Percentiles rank a stretch among this genome's conserved stretches.
Conservation (phyloP, 2,797 vertebrate genomes). For the Nyctibius grandis region DNA sequence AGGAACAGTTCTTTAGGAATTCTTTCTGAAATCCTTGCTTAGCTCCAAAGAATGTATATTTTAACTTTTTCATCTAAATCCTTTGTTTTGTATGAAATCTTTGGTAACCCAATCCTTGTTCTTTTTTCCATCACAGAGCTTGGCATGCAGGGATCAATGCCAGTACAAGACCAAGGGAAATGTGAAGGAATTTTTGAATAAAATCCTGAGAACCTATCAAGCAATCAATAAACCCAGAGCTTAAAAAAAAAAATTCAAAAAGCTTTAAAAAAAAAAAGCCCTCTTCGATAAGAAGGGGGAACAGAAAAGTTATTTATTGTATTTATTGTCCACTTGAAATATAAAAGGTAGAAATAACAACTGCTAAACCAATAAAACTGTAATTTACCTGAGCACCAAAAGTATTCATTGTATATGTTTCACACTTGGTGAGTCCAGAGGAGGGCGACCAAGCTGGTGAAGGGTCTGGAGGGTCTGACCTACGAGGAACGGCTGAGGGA, state of each 20-base stretch:
- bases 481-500: no score
- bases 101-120: neutral
- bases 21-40: neutral
- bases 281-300: neutral
- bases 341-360: neutral
- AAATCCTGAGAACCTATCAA: slow-evolving; percentile 20
- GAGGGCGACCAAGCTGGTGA: no score
- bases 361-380: slow-evolving; percentile 16
- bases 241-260: neutral
- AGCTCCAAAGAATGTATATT: neutral
- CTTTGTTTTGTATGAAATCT: neutral
- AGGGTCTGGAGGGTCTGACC: no score
- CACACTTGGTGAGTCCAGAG: no score
- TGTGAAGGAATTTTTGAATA: slow-evolving; percentile 16
- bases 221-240: neutral
- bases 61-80: neutral
- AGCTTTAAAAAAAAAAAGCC: neutral
- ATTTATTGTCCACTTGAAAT: slow-evolving; percentile 36
- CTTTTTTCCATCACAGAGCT: neutral
- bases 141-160: neutral
- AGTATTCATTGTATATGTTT: neutral
- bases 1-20: neutral
- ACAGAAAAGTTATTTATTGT: slow-evolving; percentile 52
- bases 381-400: neutral
- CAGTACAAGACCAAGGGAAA: slow-evolving; percentile 24